These are phyloP conservation scores for Bostrychus sinensis DNA, from an alignment of 2,113 vertebrate genomes.

Conservation along the genomic window DNA sequence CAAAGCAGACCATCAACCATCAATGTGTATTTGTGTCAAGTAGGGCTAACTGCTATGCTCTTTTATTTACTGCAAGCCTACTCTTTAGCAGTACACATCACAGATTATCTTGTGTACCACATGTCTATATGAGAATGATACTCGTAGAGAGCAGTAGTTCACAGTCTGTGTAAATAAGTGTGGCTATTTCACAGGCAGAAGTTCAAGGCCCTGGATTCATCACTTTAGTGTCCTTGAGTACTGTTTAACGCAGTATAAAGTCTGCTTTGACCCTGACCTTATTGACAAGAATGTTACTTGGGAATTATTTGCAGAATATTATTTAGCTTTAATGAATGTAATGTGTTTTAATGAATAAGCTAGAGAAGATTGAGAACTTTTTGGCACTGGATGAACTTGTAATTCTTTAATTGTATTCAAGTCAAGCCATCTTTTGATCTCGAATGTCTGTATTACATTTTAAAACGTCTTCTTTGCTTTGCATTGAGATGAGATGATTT, in stretches of 20 bases:
- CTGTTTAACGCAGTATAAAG: neutral
- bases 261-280: constrained; percentile 17
- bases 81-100: neutral
- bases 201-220: constrained; percentile 39
- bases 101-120: neutral
- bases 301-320: neutral
- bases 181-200: constrained; percentile 14
- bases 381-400: too few relatives aligned
- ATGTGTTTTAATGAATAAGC: too few relatives aligned
- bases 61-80: too few relatives aligned
- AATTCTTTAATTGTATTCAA: too few relatives aligned
- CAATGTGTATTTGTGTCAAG: too few relatives aligned
- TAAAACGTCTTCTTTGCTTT: neutral
- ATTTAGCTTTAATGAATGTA: neutral
- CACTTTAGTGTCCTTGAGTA: constrained; percentile 30
- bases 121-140: neutral
- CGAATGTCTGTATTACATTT: too few relatives aligned
- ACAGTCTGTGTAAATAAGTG: constrained; percentile 17
- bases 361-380: too few relatives aligned
- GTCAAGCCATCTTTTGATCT: too few relatives aligned
- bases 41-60: too few relatives aligned
- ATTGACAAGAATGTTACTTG: neutral
- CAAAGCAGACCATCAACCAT: too few relatives aligned
- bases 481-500: neutral
- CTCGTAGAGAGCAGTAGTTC: neutral